Evolutionary conservation across 2,113 vertebrate species (phyloP).

Genomic region (Ammospiza nelsoni): DNA sequence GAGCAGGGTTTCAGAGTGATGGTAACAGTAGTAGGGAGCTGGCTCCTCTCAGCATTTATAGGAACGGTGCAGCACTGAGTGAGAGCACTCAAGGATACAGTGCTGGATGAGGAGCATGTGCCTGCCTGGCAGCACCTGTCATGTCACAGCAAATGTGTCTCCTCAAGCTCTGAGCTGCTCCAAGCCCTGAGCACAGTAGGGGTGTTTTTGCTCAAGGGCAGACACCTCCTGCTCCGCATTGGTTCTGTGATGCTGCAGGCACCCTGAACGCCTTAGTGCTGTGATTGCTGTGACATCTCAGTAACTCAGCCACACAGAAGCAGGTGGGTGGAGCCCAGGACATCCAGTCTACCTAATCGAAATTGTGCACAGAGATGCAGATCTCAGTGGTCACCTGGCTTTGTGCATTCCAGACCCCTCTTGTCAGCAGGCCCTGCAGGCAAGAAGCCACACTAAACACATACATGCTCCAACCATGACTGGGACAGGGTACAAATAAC

Average conservation of each 20-base stretch:
- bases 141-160: not conserved
- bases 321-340: not conserved
- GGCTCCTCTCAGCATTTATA: not conserved
- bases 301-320: not conserved
- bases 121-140: not conserved
- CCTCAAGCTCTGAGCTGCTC: not conserved
- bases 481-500: not conserved
- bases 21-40: not conserved
- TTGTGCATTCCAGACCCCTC: not conserved
- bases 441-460: not conserved
- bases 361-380: not conserved
- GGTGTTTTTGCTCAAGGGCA: not conserved
- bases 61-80: not conserved
- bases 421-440: not conserved
- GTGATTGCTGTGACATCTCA: not conserved
- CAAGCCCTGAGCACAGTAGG: not conserved
- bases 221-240: not conserved
- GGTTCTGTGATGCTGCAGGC: not conserved
- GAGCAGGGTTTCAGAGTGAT: not conserved
- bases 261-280: fast-evolving
- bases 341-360: fast-evolving
- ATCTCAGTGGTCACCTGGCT: not conserved
- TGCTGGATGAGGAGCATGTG: not conserved
- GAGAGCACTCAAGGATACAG: not conserved
- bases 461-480: not conserved